Percentiles rank a stretch among this genome's conserved stretches.
phyloP scores from a whole-genome alignment of 1,140 invertebrate genomes.

The Diorhabda sublineata region DNA sequence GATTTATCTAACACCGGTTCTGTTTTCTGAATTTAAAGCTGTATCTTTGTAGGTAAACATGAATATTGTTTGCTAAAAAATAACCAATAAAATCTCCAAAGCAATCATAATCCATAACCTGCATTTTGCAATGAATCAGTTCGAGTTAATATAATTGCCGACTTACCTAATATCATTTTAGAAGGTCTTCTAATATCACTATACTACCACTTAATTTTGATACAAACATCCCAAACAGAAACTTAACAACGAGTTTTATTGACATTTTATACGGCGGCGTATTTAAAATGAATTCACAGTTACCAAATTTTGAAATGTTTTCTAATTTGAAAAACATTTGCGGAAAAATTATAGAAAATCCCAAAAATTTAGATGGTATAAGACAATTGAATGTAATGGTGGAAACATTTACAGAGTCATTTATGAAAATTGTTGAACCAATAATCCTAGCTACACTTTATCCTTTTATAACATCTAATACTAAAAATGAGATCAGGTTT shows the following conservation, averaged over 20 bases:
- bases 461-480: constrained; percentile 24
- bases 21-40: too few species aligned
- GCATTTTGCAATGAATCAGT: too few species aligned
- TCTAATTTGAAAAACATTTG: constrained; percentile 16
- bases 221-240: too few species aligned
- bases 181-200: too few species aligned
- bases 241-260: background rate
- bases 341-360: constrained; percentile 20
- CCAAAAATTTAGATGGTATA: constrained; percentile 14
- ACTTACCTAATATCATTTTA: too few species aligned
- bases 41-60: too few species aligned
- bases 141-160: too few species aligned
- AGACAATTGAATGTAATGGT: constrained; percentile 17
- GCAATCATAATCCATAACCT: too few species aligned
- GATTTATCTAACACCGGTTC: too few species aligned
- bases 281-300: constrained; percentile 19
- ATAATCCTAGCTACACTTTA: constrained; percentile 22
- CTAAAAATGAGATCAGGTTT: constrained; percentile 21
- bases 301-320: constrained; percentile 17
- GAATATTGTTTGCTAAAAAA: too few species aligned
- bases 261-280: constrained; percentile 1
- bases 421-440: constrained; percentile 20
- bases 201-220: too few species aligned
- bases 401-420: background rate
- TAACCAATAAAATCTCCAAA: too few species aligned